A percentile compares a stretch with the other conserved stretches of the same genome.
These are phyloP conservation scores for Dicycla oo DNA, from an alignment of 2,888 invertebrate genomes.

Conservation along the genomic window DNA sequence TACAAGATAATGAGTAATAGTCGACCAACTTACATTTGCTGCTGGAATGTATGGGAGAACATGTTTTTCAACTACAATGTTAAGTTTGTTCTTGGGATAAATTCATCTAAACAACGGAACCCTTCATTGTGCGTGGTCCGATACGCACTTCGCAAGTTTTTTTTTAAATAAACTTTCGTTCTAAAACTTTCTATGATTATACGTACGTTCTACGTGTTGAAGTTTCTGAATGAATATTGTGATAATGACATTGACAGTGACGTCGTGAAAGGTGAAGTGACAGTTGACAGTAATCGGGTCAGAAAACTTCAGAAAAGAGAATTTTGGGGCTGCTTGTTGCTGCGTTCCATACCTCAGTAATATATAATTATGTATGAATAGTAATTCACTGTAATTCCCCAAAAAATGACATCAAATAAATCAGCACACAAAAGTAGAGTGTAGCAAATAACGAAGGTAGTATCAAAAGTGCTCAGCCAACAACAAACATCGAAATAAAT, in stretches of 20 bases:
- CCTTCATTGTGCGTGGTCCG: too few species aligned
- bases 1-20: not conserved
- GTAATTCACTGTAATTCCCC: not conserved
- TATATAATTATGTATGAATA: not conserved
- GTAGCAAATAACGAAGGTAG: conserved; percentile 3
- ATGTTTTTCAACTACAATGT: too few species aligned
- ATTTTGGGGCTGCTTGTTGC: not conserved
- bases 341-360: not conserved
- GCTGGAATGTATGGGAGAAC: not conserved
- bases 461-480: not conserved
- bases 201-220: not conserved
- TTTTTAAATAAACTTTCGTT: not conserved
- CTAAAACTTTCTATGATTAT: not conserved
- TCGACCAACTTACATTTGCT: not conserved
- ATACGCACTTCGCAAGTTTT: too few species aligned
- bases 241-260: not conserved
- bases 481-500: conserved; percentile 16
- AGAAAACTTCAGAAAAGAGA: too few species aligned
- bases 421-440: not conserved
- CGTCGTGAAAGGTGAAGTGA: not conserved
- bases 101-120: too few species aligned
- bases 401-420: conserved; percentile 1
- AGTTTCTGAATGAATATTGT: conserved; percentile 1
- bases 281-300: too few species aligned
- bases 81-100: too few species aligned